A percentile compares a stretch with the other conserved stretches of the same genome.
Evolutionary conservation across 2,888 invertebrate genomes (phyloP).

Genomic region (Himalopsyche tibetana): DNA sequence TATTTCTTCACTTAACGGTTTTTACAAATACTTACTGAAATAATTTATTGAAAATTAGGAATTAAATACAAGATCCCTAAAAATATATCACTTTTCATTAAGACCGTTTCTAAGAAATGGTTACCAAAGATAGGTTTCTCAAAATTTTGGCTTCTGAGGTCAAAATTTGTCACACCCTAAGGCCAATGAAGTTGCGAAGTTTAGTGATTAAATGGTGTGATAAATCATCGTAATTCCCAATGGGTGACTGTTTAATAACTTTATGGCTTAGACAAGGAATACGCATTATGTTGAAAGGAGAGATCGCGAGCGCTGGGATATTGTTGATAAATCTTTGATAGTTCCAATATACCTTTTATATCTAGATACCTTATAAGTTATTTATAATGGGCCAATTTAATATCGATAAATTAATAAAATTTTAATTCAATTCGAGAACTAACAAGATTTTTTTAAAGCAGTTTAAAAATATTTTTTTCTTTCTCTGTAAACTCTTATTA

Average conservation of each 20-base stretch:
- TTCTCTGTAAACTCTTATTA: no score
- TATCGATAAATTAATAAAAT: neutral
- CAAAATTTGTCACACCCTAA: slow-evolving; percentile 64
- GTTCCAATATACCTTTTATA: neutral
- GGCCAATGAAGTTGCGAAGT: slow-evolving; percentile 65
- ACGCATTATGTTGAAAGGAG: slow-evolving; percentile 63
- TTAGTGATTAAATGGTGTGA: slow-evolving; percentile 66
- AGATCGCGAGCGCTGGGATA: slow-evolving; percentile 17
- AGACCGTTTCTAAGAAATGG: neutral
- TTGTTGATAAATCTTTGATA: slow-evolving; percentile 34
- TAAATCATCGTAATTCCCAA: slow-evolving; percentile 65
- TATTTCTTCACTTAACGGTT: no score
- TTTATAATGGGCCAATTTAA: slow-evolving; percentile 2
- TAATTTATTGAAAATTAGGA: no score
- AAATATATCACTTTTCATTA: no score
- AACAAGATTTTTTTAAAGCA: no score
- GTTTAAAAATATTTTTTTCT: no score
- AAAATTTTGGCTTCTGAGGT: slow-evolving; percentile 54
- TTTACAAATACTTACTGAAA: no score
- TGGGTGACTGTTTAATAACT: slow-evolving; percentile 65
- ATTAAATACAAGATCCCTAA: no score
- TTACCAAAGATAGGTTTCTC: slow-evolving; percentile 22
- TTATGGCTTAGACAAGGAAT: slow-evolving; percentile 64
- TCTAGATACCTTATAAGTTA: neutral
- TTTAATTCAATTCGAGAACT: no score